phyloP scores from a whole-genome alignment of 2,797 vertebrate species.

The Phataginus tetradactyla region DNA sequence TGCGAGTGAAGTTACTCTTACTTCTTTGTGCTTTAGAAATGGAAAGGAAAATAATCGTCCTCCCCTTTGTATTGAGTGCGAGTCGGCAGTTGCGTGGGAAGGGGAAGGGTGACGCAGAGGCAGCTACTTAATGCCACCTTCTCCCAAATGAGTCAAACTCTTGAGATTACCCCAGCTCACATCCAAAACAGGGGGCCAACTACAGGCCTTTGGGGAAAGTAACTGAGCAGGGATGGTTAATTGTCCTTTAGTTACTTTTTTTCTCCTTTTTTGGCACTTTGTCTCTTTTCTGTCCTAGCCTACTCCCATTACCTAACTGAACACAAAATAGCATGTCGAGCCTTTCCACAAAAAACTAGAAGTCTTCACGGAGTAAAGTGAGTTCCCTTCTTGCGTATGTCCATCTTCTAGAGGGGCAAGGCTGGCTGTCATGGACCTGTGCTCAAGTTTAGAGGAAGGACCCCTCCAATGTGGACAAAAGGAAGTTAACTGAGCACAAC shows the following conservation, averaged over 20 bases:
- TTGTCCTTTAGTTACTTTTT: neutral
- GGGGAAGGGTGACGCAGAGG: neutral
- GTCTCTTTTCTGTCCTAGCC: neutral
- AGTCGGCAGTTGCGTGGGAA: neutral
- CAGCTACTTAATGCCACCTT: neutral
- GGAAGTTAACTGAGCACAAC: neutral
- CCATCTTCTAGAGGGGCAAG: neutral
- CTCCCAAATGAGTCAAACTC: neutral
- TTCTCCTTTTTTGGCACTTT: neutral
- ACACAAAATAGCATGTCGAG: neutral
- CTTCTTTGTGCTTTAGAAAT: slow-evolving; percentile 16
- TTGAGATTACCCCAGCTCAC: neutral
- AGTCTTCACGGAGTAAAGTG: neutral
- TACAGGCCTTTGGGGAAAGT: neutral
- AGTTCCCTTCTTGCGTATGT: neutral
- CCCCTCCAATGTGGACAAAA: neutral
- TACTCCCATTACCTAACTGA: neutral
- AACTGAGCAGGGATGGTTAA: neutral
- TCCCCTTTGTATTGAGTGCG: neutral
- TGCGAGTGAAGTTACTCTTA: neutral
- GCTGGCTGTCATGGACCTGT: neutral
- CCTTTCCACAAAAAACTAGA: neutral
- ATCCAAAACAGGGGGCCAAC: neutral
- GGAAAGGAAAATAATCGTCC: neutral
- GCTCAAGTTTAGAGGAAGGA: neutral